phyloP scores from a whole-genome alignment of 2,113 vertebrate genomes.

The Muntiacus reevesi region DNA sequence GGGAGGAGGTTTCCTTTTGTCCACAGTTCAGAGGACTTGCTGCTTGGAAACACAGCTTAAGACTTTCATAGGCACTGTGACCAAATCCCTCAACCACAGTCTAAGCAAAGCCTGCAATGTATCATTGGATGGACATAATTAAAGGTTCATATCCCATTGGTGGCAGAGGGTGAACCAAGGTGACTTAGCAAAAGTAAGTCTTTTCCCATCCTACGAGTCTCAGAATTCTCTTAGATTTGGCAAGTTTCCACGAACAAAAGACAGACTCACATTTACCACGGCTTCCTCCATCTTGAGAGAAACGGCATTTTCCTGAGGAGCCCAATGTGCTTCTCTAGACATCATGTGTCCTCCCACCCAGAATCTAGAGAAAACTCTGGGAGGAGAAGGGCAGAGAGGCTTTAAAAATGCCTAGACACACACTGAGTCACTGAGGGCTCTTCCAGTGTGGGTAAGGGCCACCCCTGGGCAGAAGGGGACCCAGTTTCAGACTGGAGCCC shows the following conservation, averaged over 20 bases:
- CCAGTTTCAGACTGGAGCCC: slow-evolving; percentile 7
- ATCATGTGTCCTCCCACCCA: neutral
- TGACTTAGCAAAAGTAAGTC: neutral
- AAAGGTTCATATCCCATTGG: neutral
- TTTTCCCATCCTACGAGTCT: neutral
- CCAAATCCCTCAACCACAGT: neutral
- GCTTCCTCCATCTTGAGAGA: neutral
- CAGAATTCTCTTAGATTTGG: neutral
- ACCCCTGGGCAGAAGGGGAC: neutral
- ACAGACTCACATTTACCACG: accelerated
- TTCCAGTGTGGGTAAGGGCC: neutral
- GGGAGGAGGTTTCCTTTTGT: neutral
- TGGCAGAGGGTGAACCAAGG: neutral
- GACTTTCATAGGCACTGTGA: neutral
- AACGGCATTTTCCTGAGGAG: neutral
- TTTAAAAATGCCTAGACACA: neutral
- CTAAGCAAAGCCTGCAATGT: neutral
- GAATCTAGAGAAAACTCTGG: neutral
- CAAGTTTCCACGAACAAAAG: neutral
- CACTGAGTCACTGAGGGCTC: neutral
- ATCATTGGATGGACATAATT: neutral
- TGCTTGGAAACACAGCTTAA: neutral
- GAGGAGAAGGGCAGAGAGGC: neutral
- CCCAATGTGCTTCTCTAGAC: neutral
- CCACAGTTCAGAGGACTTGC: neutral